Evolutionary conservation across 2,888 invertebrate species (phyloP), one percentile per base, ranked within the genome.

Genomic region (Limnephilus auricula): DNA sequence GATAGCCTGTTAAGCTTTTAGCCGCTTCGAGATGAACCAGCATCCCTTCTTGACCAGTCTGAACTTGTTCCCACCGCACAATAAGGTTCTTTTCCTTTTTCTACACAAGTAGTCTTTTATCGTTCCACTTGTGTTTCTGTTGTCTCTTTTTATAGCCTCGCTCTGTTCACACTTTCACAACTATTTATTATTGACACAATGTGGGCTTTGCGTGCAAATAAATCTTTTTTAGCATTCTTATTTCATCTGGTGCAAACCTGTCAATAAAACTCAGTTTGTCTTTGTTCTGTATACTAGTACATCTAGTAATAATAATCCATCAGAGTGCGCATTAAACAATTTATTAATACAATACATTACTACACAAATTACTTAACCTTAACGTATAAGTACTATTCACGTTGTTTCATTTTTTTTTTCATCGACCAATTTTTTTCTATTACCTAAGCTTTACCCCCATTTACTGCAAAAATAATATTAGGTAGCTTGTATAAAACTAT

Each of bases 11-110:
- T 80, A 32, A n/a, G 31, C 79, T 79, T 2, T 40, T 45, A 45
- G 80, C 80, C 30, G 80, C 80, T 82, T 32, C 32, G 31, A 31
- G 80, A n/a, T 15, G 65, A 65, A 65, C 25, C 65, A 65, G 65
- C 65, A 40, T 45, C 85, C 85, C 65, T 65, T 5, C 40, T 40
- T 45, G 45, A 85, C 85, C 45, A 85, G 85, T 85, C 40, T 40
- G 18, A 30, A 45, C 84, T 85, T 85, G 84, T 37, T 85, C 84
- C 84, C 84, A 40, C 84, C 65, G 25, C 65, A n/a, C 65, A 65
- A 65, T n/a, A 65, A 65, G 65, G 65, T 65, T 25, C 65, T 65
- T 65, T 65, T 18, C 65, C n/a, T 18, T 50, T 65, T 65, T 65
- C n/a, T 65, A 25, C 65, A 65, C 25, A 65, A 18, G 65, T 65